A percentile compares a stretch with the other conserved stretches of the same genome.
phyloP scores from a whole-genome alignment of 2,888 invertebrate genomes.

The Piscicola geometra region DNA sequence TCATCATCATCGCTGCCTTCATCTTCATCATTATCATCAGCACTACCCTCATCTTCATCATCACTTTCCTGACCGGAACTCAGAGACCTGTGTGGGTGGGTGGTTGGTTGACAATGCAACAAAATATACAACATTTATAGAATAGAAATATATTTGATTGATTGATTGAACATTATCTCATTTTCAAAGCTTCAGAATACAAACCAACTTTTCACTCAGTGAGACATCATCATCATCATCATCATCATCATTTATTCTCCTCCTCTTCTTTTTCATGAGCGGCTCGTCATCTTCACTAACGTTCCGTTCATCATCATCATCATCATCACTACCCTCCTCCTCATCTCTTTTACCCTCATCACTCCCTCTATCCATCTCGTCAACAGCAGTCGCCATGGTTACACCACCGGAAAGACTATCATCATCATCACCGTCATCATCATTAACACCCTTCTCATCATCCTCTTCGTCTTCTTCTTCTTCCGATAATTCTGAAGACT shows the following conservation, averaged over 20 bases:
- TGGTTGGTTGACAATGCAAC: too few species aligned
- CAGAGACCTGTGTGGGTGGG: neutral
- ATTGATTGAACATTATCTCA: too few species aligned
- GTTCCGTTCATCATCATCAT: constrained; percentile 21
- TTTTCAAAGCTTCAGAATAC: neutral
- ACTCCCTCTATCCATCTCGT: constrained; percentile 10
- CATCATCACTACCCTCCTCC: constrained; percentile 7
- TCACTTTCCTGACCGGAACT: constrained; percentile 10
- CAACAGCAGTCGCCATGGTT: neutral
- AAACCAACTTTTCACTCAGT: too few species aligned
- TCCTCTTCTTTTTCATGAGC: neutral
- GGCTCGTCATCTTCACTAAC: constrained; percentile 2
- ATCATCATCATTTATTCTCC: constrained; percentile 39
- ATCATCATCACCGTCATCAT: constrained; percentile 22
- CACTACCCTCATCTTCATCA: too few species aligned
- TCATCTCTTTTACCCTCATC: constrained; percentile 41
- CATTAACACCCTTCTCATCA: neutral
- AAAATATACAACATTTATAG: too few species aligned
- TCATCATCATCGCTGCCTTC: too few species aligned
- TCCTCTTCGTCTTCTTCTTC: constrained; percentile 26
- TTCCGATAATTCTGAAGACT: neutral
- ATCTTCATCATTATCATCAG: neutral
- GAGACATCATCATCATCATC: constrained; percentile 37
- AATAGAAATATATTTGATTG: too few species aligned
- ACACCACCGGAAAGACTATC: constrained; percentile 4